These are phyloP conservation scores for Polymixis flavicincta DNA, from an alignment of 2,888 invertebrate species.

Conservation along the genomic window DNA sequence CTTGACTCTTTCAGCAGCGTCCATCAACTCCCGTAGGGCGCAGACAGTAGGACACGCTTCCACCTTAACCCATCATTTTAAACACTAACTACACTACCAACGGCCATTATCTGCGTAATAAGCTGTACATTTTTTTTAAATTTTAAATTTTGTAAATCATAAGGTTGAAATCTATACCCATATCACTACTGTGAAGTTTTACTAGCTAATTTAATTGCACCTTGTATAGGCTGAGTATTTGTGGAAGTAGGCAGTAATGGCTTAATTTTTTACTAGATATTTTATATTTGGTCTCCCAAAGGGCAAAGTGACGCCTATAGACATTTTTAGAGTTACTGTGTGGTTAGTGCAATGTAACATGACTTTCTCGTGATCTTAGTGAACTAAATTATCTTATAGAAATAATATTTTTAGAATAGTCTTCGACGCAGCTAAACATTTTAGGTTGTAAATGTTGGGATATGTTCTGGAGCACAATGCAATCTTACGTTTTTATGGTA, in stretches of 20 bases:
- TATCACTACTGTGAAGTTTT: background rate
- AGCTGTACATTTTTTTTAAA: no score
- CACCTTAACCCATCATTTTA: background rate
- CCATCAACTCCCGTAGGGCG: no score
- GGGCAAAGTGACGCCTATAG: background rate
- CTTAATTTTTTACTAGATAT: background rate
- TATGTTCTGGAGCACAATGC: background rate
- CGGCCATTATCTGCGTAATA: background rate
- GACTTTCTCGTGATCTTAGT: constrained; percentile 16
- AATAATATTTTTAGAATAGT: background rate
- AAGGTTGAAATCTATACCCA: background rate
- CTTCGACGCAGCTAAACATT: constrained; percentile 24
- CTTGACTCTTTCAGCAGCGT: no score
- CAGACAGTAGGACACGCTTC: no score
- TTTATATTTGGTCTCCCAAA: background rate
- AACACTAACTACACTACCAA: background rate
- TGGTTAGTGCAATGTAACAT: background rate
- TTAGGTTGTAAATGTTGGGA: background rate
- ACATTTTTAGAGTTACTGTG: background rate
- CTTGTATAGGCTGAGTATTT: background rate
- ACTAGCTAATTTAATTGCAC: background rate
- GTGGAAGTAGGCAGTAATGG: background rate
- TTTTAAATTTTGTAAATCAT: no score
- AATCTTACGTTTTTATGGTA: background rate
- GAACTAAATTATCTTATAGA: constrained; percentile 10